Evolutionary conservation across 2,888 invertebrate species (phyloP).

Genomic region (Nebria salina): DNA sequence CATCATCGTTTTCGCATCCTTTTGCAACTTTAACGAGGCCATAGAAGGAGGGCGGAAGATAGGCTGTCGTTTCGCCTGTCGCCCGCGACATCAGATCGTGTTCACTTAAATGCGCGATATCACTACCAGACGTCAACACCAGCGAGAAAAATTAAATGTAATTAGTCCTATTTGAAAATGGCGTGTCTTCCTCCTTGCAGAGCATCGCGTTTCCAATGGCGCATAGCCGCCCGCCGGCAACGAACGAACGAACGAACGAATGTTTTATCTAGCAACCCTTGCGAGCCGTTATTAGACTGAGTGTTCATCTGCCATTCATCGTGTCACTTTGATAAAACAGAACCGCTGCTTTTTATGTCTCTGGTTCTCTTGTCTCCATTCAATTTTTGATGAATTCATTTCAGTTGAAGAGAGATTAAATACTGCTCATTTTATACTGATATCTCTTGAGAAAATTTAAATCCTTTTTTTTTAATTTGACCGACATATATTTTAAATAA

Average conservation of each 20-base stretch:
- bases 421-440: neutral
- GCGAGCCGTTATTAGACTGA: slow-evolving; percentile 29
- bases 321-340: slow-evolving; percentile 30
- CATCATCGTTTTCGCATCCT: slow-evolving; percentile 24
- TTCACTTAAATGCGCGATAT: slow-evolving; percentile 50
- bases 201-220: neutral
- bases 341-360: slow-evolving; percentile 18
- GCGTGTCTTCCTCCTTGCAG: slow-evolving; percentile 29
- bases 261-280: neutral
- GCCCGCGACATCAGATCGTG: slow-evolving; percentile 15
- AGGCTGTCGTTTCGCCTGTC: slow-evolving; percentile 10
- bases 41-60: neutral
- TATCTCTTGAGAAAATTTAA: too few relatives aligned
- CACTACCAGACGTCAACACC: slow-evolving; percentile 48
- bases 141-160: slow-evolving; percentile 48
- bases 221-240: neutral
- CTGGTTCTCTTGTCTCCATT: neutral
- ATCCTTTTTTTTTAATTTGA: too few relatives aligned
- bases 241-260: neutral
- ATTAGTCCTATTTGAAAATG: slow-evolving; percentile 51
- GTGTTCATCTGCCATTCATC: slow-evolving; percentile 34
- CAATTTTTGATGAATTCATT: slow-evolving; percentile 25
- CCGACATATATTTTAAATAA: too few relatives aligned
- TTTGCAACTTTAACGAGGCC: slow-evolving; percentile 45
- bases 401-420: slow-evolving; percentile 27